Percentiles rank a stretch among this genome's conserved stretches.
Conservation (phyloP, 2,113 vertebrate species). For the Circaetus cinerascens region DNA sequence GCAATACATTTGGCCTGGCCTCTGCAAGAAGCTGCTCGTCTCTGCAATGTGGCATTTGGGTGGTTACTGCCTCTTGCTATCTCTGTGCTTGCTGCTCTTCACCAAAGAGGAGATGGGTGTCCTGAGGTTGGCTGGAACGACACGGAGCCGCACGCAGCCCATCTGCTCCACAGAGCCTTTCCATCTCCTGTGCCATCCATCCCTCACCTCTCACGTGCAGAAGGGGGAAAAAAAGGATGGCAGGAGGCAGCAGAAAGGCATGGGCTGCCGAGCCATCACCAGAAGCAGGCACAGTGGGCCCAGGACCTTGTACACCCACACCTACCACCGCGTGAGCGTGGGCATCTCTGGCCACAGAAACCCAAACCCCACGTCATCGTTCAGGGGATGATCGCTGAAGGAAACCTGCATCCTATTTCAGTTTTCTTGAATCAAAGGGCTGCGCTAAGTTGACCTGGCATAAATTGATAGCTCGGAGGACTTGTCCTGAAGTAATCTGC, state of each 20-base stretch:
- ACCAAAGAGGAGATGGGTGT: neutral
- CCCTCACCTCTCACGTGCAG: neutral
- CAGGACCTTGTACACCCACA: neutral
- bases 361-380: neutral
- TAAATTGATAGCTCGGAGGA: constrained; percentile 7
- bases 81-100: neutral
- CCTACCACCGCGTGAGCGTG: neutral
- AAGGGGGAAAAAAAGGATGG: neutral
- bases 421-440: neutral
- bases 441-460: neutral
- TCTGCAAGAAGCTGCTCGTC: neutral
- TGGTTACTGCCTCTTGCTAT: neutral
- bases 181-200: neutral
- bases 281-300: fast-evolving
- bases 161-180: neutral
- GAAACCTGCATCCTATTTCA: neutral
- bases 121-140: neutral
- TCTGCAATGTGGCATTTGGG: neutral
- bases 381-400: neutral
- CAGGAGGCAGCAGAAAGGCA: neutral
- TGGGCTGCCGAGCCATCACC: neutral
- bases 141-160: neutral
- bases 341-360: neutral
- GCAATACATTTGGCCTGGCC: neutral
- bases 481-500: neutral